Percentiles rank a stretch among this genome's conserved stretches.
These are phyloP conservation scores for Scatophagus argus DNA, from an alignment of 2,113 vertebrate genomes.

Conservation along the genomic window DNA sequence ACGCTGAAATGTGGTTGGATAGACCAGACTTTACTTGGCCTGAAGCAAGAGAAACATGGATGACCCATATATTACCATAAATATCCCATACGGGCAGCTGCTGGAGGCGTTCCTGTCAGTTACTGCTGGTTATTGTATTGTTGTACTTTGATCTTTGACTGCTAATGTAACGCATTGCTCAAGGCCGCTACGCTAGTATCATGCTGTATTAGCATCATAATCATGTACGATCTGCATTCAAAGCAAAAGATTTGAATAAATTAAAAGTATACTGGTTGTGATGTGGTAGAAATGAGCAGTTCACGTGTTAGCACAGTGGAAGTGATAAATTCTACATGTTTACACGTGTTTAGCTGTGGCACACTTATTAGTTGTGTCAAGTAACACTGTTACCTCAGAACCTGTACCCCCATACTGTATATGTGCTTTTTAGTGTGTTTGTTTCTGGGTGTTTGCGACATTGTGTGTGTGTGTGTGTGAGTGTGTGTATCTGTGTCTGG, in stretches of 20 bases:
- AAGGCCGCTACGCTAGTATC: conserved; percentile 59
- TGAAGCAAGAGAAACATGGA: conserved; percentile 56
- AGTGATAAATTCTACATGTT: conserved; percentile 17
- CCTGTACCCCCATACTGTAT: conserved; percentile 30
- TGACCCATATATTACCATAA: conserved; percentile 76
- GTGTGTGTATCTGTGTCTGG: conserved; percentile 50
- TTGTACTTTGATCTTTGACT: conserved; percentile 76
- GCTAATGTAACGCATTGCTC: conserved; percentile 64
- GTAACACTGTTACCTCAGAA: conserved; percentile 12
- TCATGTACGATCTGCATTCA: conserved; percentile 63
- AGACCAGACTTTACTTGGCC: conserved; percentile 54
- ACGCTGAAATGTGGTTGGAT: conserved; percentile 53
- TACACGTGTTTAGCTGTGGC: conserved; percentile 2
- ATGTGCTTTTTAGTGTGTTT: conserved; percentile 29
- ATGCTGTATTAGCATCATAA: conserved; percentile 69
- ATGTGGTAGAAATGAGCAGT: conserved; percentile 16
- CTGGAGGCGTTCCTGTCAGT: conserved; percentile 70
- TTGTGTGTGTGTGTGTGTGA: conserved; percentile 32
- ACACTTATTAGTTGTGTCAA: conserved; percentile 33
- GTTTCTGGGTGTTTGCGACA: conserved; percentile 41
- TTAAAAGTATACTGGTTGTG: conserved; percentile 33
- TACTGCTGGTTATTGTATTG: conserved; percentile 69
- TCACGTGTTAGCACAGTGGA: background rate
- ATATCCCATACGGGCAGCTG: conserved; percentile 70
- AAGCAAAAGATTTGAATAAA: conserved; percentile 54